Base-by-base conservation (phyloP, 2,797 vertebrate species). In the Furcifer pardalis region DNA sequence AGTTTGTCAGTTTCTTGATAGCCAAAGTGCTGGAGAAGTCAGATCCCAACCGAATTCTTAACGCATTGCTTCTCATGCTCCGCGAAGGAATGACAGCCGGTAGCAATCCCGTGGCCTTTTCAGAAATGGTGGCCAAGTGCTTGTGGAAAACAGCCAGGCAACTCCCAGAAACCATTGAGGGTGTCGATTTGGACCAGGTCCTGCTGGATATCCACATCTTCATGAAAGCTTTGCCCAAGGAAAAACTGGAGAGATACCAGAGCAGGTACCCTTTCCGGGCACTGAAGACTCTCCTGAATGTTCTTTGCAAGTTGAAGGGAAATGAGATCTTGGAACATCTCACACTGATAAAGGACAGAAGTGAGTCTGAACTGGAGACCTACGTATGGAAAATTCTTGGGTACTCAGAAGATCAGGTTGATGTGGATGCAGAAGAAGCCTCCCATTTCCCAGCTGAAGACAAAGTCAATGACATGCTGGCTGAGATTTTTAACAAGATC, bases 101-200 rank as follows among this genome's bases (percentile, higher is more conserved):
- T 0, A 93, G 93, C 0, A 96, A 93, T 17, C 94, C 96, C 6
- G 95, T 92, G 1, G 96, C 95, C 91, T 96, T 97, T 92, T 96
- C 96, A 2, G 96, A 97, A 25, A 96, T 98, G 32, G 94, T 97
- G 78, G 96, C 96, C 96, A 97, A 97, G 95, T 97, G 96, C 90
- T 90, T 97, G 56, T 97, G 97, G 95, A 95, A 96, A 84, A 95
- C 94, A 84, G 96, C 95, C 76, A 91, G 94, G 66, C 95, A 95
- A 79, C 96, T 97, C 44, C 97, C 97, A 5, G 94, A 94, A 52
- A 97, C 92, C 76, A 96, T 96, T 85, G 81, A 94, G 91, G 95
- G 37, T 86, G 90, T 97, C 86, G 96, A 95, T 79, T 89, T 97
- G 87, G 96, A 96, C 83, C 95, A 96, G 72, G 95, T 97, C 88